phyloP scores from a whole-genome alignment of 1,140 invertebrate species.

The Psix sp. region DNA sequence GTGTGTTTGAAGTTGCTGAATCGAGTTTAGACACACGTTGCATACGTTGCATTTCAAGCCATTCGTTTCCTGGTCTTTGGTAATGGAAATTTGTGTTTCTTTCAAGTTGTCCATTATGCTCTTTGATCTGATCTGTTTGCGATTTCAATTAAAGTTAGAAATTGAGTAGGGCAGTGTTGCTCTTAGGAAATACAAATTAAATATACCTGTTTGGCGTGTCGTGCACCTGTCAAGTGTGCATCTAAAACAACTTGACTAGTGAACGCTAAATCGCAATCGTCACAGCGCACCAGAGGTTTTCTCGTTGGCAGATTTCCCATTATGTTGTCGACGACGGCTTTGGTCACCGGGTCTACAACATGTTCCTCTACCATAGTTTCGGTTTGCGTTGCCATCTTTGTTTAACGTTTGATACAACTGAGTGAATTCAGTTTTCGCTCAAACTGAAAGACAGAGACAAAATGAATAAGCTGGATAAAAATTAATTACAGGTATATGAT shows the following conservation, averaged over 20 bases:
- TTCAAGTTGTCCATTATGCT: constrained; percentile 74
- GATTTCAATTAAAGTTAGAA: too few species aligned
- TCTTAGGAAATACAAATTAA: background rate
- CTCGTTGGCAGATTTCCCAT: constrained; percentile 77
- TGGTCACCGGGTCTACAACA: constrained; percentile 75
- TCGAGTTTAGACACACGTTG: constrained; percentile 76
- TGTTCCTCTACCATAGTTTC: constrained; percentile 49
- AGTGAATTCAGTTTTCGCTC: too few species aligned
- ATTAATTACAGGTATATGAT: too few species aligned
- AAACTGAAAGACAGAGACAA: too few species aligned
- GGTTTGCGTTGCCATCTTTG: constrained; percentile 49
- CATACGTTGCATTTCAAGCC: constrained; percentile 76
- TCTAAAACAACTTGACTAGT: constrained; percentile 76
- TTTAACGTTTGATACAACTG: too few species aligned
- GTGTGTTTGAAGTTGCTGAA: constrained; percentile 78
- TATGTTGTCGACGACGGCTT: constrained; percentile 78
- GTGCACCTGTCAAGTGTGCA: constrained; percentile 76
- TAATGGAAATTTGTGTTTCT: constrained; percentile 72
- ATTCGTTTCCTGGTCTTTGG: constrained; percentile 74
- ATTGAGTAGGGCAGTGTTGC: too few species aligned
- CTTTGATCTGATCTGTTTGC: constrained; percentile 72
- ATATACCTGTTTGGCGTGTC: constrained; percentile 77
- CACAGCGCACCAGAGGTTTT: constrained; percentile 74
- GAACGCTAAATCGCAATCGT: constrained; percentile 76
- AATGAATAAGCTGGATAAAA: too few species aligned